Conservation (phyloP, 2,888 invertebrate genomes). For the Callyntrura guangdongensis region DNA sequence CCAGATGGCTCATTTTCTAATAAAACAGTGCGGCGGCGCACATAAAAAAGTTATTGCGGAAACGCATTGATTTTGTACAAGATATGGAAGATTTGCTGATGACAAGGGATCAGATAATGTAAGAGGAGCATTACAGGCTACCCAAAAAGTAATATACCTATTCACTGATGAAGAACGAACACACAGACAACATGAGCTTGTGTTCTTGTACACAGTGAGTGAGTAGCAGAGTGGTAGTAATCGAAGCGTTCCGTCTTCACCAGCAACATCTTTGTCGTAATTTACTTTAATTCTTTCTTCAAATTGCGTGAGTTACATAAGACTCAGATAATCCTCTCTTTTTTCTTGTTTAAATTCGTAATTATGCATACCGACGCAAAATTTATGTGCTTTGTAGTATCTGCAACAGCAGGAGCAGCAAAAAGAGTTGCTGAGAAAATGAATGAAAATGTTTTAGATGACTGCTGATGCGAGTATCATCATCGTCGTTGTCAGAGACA, state of each 20-base stretch:
- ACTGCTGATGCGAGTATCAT: slow-evolving; percentile 48
- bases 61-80: slow-evolving; percentile 62
- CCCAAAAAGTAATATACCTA: slow-evolving; percentile 32
- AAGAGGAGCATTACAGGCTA: neutral
- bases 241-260: neutral
- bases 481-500: neutral
- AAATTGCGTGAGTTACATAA: slow-evolving; percentile 63
- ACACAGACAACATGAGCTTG: neutral
- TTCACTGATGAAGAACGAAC: slow-evolving; percentile 55
- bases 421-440: neutral
- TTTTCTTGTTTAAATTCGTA: slow-evolving; percentile 72
- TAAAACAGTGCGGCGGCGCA: slow-evolving; percentile 6
- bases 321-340: slow-evolving; percentile 43
- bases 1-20: slow-evolving; percentile 55
- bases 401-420: neutral
- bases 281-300: slow-evolving; percentile 33
- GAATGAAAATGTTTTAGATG: slow-evolving; percentile 55
- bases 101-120: slow-evolving; percentile 67
- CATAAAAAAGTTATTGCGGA: slow-evolving; percentile 52
- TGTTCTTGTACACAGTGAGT: neutral
- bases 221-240: too few relatives aligned
- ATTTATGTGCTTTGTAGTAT: slow-evolving; percentile 55
- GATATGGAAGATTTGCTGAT: slow-evolving; percentile 74
- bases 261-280: slow-evolving; percentile 3
- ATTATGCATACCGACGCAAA: slow-evolving; percentile 67